Conservation (phyloP, 2,113 vertebrate genomes). For the Forbesichthys papilliferus region DNA sequence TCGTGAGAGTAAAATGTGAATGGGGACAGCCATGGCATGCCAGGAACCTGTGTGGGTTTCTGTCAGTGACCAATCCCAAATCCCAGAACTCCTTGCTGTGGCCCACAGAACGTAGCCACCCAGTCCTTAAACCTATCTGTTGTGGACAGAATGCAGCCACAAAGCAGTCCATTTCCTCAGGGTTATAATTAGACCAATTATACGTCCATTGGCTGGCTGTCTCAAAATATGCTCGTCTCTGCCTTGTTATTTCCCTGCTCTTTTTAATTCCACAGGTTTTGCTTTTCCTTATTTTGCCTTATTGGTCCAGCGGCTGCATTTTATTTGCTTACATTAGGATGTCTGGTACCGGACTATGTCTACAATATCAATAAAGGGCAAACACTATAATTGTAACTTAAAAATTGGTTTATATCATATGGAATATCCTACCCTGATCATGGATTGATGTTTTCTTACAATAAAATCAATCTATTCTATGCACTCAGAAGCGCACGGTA, state of each 20-base stretch:
- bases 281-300: slow-evolving; percentile 27
- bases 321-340: slow-evolving; percentile 9
- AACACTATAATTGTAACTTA: too few relatives aligned
- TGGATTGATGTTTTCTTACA: too few relatives aligned
- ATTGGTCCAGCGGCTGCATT: slow-evolving; percentile 34
- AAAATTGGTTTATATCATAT: too few relatives aligned
- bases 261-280: slow-evolving; percentile 38
- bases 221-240: slow-evolving; percentile 21
- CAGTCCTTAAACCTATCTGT: slow-evolving; percentile 55
- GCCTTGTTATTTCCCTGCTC: slow-evolving; percentile 42
- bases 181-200: slow-evolving; percentile 68
- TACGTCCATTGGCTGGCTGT: slow-evolving; percentile 43
- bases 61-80: slow-evolving; percentile 35
- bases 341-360: too few relatives aligned
- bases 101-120: slow-evolving; percentile 66
- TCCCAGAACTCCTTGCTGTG: slow-evolving; percentile 22
- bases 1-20: background rate
- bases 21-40: background rate
- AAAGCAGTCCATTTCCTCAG: slow-evolving; percentile 33
- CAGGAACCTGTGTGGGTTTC: background rate
- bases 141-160: slow-evolving; percentile 39
- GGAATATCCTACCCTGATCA: too few relatives aligned
- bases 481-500: background rate
- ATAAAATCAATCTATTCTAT: too few relatives aligned
- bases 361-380: too few relatives aligned